A percentile compares a stretch with the other conserved stretches of the same genome.
Evolutionary conservation across 2,888 invertebrate genomes (phyloP).

Genomic region (Lutraria lutraria): DNA sequence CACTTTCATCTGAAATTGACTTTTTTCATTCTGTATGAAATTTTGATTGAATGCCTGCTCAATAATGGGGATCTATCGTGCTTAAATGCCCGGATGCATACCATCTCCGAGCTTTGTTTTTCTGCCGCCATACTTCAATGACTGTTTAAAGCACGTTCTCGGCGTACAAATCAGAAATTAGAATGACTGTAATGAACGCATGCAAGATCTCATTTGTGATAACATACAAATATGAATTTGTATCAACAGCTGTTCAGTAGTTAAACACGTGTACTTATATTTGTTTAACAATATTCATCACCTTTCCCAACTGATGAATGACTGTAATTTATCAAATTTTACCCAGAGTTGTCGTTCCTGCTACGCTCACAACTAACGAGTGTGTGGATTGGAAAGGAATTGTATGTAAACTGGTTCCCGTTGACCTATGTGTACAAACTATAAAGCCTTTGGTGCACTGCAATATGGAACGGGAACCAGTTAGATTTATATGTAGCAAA

Average conservation of each 20-base stretch:
- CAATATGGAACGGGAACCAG: too few relatives aligned
- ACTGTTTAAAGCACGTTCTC: background rate
- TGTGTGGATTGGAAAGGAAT: too few relatives aligned
- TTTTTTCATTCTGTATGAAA: background rate
- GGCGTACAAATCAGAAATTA: slow-evolving; percentile 4
- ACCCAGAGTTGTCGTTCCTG: too few relatives aligned
- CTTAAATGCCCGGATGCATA: background rate
- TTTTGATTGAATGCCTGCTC: background rate
- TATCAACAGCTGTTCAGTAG: background rate
- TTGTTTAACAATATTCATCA: too few relatives aligned
- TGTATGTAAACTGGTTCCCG: too few relatives aligned
- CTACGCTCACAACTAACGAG: too few relatives aligned
- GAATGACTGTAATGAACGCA: background rate
- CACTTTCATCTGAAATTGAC: background rate
- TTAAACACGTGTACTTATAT: too few relatives aligned
- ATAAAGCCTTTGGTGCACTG: too few relatives aligned
- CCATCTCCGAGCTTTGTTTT: background rate
- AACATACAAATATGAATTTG: background rate
- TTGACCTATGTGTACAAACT: too few relatives aligned
- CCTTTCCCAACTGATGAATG: too few relatives aligned
- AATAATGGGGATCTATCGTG: background rate
- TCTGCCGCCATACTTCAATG: slow-evolving; percentile 1
- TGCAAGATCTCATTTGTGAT: background rate
- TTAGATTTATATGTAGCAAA: too few relatives aligned
- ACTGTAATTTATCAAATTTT: too few relatives aligned